A percentile compares a stretch with the other conserved stretches of the same genome.
Conservation (phyloP, 2,797 vertebrate species). For the Cossypha heuglini region DNA sequence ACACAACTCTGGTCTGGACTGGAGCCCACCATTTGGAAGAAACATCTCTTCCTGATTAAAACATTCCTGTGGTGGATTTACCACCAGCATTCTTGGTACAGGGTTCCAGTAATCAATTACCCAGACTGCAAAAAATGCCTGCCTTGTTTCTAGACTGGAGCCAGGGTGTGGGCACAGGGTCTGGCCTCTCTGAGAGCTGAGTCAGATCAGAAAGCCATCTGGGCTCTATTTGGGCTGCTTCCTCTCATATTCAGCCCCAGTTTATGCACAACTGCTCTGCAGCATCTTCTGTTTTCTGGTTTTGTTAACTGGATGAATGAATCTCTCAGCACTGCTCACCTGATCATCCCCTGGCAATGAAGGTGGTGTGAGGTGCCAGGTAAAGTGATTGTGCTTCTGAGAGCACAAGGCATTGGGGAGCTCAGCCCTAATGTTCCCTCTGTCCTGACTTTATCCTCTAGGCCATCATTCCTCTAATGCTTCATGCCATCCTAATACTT, state of each 20-base stretch:
- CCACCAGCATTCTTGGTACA: constrained; percentile 4
- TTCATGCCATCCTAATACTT: not conserved
- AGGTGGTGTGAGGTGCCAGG: not conserved
- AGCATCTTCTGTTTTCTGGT: not conserved
- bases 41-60: constrained; percentile 34
- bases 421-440: not conserved
- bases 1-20: constrained; percentile 10
- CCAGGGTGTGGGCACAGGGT: not conserved
- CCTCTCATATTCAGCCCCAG: not conserved
- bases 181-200: not conserved
- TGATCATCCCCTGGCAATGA: not conserved
- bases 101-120: constrained; percentile 27
- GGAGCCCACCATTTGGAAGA: constrained; percentile 6
- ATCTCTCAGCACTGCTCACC: not conserved
- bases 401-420: not conserved
- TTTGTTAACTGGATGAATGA: not conserved
- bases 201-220: not conserved
- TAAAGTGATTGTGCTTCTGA: not conserved
- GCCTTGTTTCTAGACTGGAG: not conserved
- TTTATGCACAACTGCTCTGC: not conserved
- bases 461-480: not conserved
- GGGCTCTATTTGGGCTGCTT: not conserved
- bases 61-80: constrained; percentile 21
- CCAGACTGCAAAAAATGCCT: not conserved
- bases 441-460: not conserved